Evolutionary conservation across 2,797 vertebrate genomes (phyloP).

Genomic region (Poeciliopsis presidionis): DNA sequence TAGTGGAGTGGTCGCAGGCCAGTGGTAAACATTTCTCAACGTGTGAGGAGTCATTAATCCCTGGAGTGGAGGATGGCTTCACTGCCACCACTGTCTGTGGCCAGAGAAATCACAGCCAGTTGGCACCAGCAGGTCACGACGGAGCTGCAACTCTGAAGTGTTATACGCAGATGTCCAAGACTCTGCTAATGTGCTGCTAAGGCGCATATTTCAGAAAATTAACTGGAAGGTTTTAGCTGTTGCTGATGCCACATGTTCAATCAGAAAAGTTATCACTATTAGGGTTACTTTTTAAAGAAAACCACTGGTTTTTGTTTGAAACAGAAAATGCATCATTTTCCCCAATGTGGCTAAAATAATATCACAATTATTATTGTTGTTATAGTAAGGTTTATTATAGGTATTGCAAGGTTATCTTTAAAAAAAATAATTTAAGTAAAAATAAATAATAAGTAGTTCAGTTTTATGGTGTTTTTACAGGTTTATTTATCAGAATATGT

Average conservation of each 20-base stretch:
- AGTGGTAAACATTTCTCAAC: slow-evolving; percentile 82
- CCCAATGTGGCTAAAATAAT: background rate
- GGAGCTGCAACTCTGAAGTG: slow-evolving; percentile 62
- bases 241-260: background rate
- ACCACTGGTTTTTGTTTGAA: background rate
- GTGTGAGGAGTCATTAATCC: slow-evolving; percentile 82
- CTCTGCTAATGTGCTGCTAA: slow-evolving; percentile 48
- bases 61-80: slow-evolving; percentile 70
- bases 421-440: background rate
- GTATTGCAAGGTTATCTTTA: background rate
- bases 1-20: slow-evolving; percentile 69
- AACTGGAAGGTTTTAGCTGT: background rate
- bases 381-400: background rate
- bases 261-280: background rate
- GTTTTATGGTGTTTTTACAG: background rate
- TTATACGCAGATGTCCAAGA: slow-evolving; percentile 63
- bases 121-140: slow-evolving; percentile 73
- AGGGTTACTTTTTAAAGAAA: background rate
- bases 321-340: background rate
- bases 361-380: background rate
- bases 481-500: background rate
- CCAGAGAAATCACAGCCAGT: slow-evolving; percentile 76
- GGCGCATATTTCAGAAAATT: slow-evolving; percentile 22
- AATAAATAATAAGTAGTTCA: background rate
- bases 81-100: slow-evolving; percentile 67